A percentile compares a stretch with the other conserved stretches of the same genome.
Evolutionary conservation across 2,113 vertebrate species (phyloP).

Genomic region (Mugil cephalus): DNA sequence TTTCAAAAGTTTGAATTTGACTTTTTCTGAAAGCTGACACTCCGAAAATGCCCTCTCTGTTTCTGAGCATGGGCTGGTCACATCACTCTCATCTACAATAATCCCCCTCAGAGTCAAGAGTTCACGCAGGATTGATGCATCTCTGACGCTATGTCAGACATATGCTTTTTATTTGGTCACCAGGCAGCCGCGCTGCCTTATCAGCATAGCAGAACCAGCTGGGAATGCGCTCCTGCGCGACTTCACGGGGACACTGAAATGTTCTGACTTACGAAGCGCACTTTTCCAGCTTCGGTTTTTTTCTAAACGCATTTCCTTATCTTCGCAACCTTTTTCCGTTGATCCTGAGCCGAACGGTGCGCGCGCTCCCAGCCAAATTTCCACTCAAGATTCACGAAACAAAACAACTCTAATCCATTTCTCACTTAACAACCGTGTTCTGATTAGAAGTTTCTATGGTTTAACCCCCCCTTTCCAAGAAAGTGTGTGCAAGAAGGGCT

Average conservation of each 20-base stretch:
- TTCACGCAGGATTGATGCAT: slow-evolving; percentile 75
- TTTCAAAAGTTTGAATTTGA: background rate
- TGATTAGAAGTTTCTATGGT: slow-evolving; percentile 1
- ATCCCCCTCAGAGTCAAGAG: slow-evolving; percentile 69
- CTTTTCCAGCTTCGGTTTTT: slow-evolving; percentile 3
- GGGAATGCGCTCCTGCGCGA: slow-evolving; percentile 57
- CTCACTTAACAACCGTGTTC: background rate
- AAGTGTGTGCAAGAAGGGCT: no score
- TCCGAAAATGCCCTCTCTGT: slow-evolving; percentile 32
- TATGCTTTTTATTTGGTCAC: slow-evolving; percentile 78
- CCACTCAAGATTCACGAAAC: background rate
- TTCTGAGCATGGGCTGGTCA: slow-evolving; percentile 55
- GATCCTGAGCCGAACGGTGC: slow-evolving; percentile 2
- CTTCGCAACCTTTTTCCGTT: slow-evolving; percentile 12
- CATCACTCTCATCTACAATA: slow-evolving; percentile 57
- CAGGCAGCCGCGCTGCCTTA: slow-evolving; percentile 63
- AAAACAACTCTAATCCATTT: background rate
- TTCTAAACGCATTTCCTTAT: background rate
- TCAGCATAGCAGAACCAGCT: slow-evolving; percentile 68
- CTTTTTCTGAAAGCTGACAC: slow-evolving; percentile 40
- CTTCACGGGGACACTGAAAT: slow-evolving; percentile 37
- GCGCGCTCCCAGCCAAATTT: background rate
- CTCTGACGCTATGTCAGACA: slow-evolving; percentile 71
- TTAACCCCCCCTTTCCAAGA: no score
- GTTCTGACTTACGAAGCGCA: slow-evolving; percentile 31